Evolutionary conservation across 2,888 invertebrate species (phyloP), one percentile per base, ranked within the genome.

Genomic region (Xanthorhoe designata): DNA sequence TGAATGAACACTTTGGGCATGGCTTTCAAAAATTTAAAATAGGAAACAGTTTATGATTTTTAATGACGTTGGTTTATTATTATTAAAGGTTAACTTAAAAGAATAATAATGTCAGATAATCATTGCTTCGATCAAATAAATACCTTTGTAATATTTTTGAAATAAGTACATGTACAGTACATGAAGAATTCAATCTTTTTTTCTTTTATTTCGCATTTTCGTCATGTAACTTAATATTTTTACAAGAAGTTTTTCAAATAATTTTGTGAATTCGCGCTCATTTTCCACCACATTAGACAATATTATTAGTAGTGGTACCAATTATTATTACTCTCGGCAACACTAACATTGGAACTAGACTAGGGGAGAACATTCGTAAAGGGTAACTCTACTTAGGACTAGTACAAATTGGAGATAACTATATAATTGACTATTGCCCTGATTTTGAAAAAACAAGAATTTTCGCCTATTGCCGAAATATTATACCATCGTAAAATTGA

Each of bases 361-460:
- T 67, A 75, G 74, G 71, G 71, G 67, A 64, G 53, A 84, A 84
- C 87, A 85, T 86, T 91, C 86, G 86, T 87, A 87, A 70, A 89
- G 89, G 87, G 89, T 88, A 89, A 92, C 91, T 90, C 90, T 90
- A 86, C 82, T 83, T 81, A 82, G 85, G 83, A 84, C 84, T 45
- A 87, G 85, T 78, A 87, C 85, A 86, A 90, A 92, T 90, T 86
- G 90, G 86, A 86, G 88, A 24, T 24, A 24, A 24, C n/a, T n/a
- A n/a, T n/a, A n/a, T 84, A 89, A 90, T 91, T 90, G 90, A 91
- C 89, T 87, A 47, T 15, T 7, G 38, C 1, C 15, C 15, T 45
- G 45, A 45, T 15, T 47, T 47, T 8, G 47, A 6, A 17, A 42
- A 42, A 42, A 42, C 13, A 13, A 10, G 45, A 15, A 47, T 15